phyloP scores from a whole-genome alignment of 2,113 vertebrate species.

The Serilophus lunatus region DNA sequence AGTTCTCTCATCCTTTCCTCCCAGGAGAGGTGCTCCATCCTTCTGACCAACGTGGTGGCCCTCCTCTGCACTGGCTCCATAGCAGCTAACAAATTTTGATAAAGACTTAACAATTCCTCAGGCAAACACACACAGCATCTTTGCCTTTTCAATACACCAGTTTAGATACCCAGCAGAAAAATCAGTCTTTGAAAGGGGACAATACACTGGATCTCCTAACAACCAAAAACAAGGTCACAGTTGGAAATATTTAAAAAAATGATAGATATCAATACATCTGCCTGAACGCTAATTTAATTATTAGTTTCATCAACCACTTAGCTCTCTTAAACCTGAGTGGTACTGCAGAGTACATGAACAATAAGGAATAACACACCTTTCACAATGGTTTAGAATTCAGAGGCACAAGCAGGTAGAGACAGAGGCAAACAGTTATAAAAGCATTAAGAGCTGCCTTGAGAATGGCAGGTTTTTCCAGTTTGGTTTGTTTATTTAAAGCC shows the following conservation, averaged over 20 bases:
- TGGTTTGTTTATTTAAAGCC: conserved; percentile 5
- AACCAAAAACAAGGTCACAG: background rate
- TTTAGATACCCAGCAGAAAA: background rate
- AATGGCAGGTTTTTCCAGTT: background rate
- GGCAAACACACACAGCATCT: background rate
- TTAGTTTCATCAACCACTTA: background rate
- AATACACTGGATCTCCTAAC: background rate
- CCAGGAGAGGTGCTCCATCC: background rate
- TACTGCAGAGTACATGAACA: background rate
- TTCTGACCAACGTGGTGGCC: background rate
- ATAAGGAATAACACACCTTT: background rate
- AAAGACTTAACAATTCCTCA: background rate
- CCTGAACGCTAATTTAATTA: background rate
- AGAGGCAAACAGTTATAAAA: background rate
- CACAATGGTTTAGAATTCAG: background rate
- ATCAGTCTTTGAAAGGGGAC: background rate
- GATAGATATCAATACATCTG: background rate
- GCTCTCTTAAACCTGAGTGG: background rate
- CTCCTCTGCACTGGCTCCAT: background rate
- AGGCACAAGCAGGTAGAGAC: background rate
- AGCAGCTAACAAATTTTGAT: background rate
- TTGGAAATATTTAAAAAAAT: background rate
- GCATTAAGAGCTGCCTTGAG: background rate
- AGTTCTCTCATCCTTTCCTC: background rate
- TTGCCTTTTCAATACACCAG: background rate